A percentile compares a stretch with the other conserved stretches of the same genome.
These are phyloP conservation scores for Scaptomyza caliginosa DNA, from an alignment of 2,888 invertebrate genomes.

Conservation along the genomic window DNA sequence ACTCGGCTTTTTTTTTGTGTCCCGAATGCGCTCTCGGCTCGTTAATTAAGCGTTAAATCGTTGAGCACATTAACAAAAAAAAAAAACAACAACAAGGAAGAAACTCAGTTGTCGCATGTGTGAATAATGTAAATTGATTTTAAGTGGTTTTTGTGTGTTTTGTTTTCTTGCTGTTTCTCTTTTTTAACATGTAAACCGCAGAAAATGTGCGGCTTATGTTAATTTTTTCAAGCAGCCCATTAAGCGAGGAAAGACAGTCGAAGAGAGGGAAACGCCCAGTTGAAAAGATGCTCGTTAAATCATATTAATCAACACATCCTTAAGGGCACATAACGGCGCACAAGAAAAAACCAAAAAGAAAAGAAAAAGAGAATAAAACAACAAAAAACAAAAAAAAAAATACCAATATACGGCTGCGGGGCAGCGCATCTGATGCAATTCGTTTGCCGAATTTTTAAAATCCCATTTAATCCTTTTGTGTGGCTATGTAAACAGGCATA, in stretches of 20 bases:
- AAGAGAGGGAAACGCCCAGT: conserved; percentile 55
- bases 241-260: conserved; percentile 7
- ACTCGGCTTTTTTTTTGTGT: conserved; percentile 26
- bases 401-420: conserved; percentile 1
- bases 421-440: conserved; percentile 39
- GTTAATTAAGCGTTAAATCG: conserved; percentile 77
- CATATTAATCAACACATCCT: conserved; percentile 68
- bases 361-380: too few species aligned
- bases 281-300: conserved; percentile 64
- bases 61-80: conserved; percentile 44
- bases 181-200: conserved; percentile 55
- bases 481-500: conserved; percentile 74
- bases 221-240: conserved; percentile 39
- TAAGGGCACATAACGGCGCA: conserved; percentile 7
- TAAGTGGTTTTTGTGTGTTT: conserved; percentile 57
- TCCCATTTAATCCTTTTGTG: conserved; percentile 75
- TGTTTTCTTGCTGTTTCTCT: conserved; percentile 4
- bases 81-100: conserved; percentile 11
- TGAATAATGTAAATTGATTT: conserved; percentile 67
- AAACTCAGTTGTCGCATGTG: conserved; percentile 29
- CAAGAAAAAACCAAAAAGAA: background rate
- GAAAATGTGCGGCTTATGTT: conserved; percentile 72
- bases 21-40: conserved; percentile 36
- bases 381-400: background rate
- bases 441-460: conserved; percentile 51